Evolutionary conservation across 2,113 vertebrate species (phyloP), one percentile per base, ranked within the genome.

Genomic region (Notarius quadriscutis): DNA sequence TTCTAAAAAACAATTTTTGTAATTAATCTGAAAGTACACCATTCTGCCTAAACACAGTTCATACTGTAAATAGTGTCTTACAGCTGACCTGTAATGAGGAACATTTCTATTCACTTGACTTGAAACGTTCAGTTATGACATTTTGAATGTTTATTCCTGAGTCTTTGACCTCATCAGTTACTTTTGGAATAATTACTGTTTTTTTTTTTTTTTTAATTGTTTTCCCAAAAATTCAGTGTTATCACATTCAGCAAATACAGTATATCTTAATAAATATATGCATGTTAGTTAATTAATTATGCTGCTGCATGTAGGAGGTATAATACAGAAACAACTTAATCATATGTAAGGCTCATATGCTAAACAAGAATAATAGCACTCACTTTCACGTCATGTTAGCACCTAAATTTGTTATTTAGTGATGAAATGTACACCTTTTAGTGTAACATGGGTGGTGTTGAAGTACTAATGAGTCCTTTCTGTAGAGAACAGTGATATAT

Each of bases 401-500:
- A 34, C 69, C 27, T 57, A 69, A 55, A 80, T 67, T 86, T 86
- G 27, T 30, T 55, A n/a, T 69, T 69, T 27, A 25, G 6, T 25
- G 51, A 22, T 50, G 67, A 79, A 20, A 79, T 69, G 2, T 80
- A 55, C 53, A 67, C 25, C 74, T 67, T 80, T 79, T n/a, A 57
- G 74, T 22, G 18, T 9, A 51, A 9, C 20, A n/a, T 63, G 63
- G 62, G 85, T 34, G 41, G 51, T 57, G 77, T 41, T 79, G 27
- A 60, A 60, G 17, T n/a, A 69, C 60, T 79, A 65, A 81, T n/a
- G 74, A 51, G 15, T 65, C 72, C 50, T 86, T 67, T 67, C n/a
- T 79, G 74, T 53, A 30, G n/a, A 86, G 18, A 67, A 7, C 48
- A 80, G 15, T 20, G 3, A 8, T 69, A 62, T 86, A 80, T 80